Percentiles rank a stretch among this genome's conserved stretches.
Evolutionary conservation across 2,888 invertebrate genomes (phyloP).

Genomic region (Smittia aterrima): DNA sequence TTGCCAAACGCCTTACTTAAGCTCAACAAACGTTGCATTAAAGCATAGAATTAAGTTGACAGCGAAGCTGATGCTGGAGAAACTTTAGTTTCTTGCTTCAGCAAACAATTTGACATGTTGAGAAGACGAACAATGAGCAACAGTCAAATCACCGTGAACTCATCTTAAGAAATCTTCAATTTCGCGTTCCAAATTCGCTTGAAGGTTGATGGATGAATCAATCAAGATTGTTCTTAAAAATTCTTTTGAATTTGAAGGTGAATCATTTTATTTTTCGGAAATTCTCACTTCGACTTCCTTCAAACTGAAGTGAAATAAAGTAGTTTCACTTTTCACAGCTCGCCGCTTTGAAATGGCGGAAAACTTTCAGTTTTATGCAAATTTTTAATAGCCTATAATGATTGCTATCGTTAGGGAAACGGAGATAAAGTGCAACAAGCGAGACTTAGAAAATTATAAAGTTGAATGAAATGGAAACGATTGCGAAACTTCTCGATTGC

Average conservation of each 20-base stretch:
- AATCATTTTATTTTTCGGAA: too few relatives aligned
- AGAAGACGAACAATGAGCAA: neutral
- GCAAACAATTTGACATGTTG: neutral
- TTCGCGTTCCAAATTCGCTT: too few relatives aligned
- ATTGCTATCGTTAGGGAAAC: neutral
- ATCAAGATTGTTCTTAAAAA: neutral
- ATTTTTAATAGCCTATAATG: conserved; percentile 14
- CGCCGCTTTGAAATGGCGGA: neutral
- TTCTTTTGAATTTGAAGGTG: too few relatives aligned
- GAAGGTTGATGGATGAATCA: neutral
- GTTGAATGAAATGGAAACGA: neutral
- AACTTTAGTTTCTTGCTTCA: neutral
- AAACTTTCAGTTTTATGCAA: conserved; percentile 20
- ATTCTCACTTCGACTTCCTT: too few relatives aligned
- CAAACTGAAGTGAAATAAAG: neutral
- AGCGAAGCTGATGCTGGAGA: neutral
- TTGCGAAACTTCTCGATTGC: neutral
- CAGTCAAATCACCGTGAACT: neutral
- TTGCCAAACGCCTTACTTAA: neutral
- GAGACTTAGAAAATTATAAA: neutral
- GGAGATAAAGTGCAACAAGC: neutral
- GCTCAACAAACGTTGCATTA: neutral
- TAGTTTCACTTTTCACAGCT: neutral
- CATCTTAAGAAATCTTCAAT: neutral
- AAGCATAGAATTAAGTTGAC: neutral